Percentiles rank a stretch among this genome's conserved stretches.
These are phyloP conservation scores for Leucopsar rothschildi DNA, from an alignment of 2,113 vertebrate genomes.

Conservation along the genomic window DNA sequence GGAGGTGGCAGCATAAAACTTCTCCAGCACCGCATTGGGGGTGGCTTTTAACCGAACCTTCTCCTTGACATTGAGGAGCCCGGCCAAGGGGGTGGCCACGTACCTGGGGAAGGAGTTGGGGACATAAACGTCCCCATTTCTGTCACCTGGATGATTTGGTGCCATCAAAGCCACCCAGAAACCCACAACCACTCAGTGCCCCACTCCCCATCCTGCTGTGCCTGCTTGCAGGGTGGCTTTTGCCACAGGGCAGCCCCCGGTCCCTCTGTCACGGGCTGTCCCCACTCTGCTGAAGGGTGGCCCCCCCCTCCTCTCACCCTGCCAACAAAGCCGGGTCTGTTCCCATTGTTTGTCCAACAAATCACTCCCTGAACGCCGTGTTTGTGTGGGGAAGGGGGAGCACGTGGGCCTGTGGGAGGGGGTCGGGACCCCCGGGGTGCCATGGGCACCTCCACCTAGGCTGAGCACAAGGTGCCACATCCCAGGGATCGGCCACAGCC, in stretches of 20 bases:
- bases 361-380: neutral
- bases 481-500: accelerated
- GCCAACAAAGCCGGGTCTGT: conserved; percentile 38
- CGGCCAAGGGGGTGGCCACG: conserved; percentile 82
- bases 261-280: neutral
- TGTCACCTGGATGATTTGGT: accelerated
- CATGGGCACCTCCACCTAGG: neutral
- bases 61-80: conserved; percentile 86
- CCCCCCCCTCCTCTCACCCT: neutral
- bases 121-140: accelerated
- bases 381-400: neutral
- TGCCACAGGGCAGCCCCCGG: neutral
- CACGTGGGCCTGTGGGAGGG: accelerated
- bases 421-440: neutral
- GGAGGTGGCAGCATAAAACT: conserved; percentile 76
- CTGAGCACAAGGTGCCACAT: neutral
- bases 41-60: conserved; percentile 80
- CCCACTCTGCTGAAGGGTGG: accelerated
- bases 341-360: conserved; percentile 26
- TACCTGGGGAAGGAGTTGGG: conserved; percentile 42
- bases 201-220: neutral
- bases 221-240: neutral
- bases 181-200: neutral
- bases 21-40: conserved; percentile 82
- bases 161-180: neutral